phyloP scores from a whole-genome alignment of 2,888 invertebrate genomes.

The Drosophila robusta region DNA sequence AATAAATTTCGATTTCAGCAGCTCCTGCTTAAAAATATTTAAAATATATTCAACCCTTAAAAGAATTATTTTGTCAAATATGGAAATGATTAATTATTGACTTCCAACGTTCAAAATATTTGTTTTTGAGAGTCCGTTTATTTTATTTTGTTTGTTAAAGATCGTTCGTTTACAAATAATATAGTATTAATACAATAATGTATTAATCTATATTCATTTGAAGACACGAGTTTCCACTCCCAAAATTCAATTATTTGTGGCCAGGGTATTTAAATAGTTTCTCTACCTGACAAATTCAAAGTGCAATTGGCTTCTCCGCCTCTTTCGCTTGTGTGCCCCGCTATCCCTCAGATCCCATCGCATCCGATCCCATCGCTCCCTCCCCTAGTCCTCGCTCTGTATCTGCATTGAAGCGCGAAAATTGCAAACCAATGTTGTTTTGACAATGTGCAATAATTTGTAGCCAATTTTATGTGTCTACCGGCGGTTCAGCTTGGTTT shows the following conservation, averaged over 20 bases:
- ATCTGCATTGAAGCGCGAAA: slow-evolving; percentile 82
- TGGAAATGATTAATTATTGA: too few species aligned
- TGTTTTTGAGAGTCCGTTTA: too few species aligned
- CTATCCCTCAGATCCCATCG: slow-evolving; percentile 4
- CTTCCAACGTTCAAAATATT: too few species aligned
- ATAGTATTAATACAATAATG: too few species aligned
- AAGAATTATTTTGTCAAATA: too few species aligned
- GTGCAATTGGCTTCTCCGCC: slow-evolving; percentile 44
- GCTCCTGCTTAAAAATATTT: too few species aligned
- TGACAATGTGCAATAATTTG: slow-evolving; percentile 84
- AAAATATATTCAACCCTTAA: too few species aligned
- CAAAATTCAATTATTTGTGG: slow-evolving; percentile 19
- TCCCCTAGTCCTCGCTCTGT: slow-evolving; percentile 52
- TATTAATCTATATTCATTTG: too few species aligned
- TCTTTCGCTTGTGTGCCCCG: slow-evolving; percentile 10
- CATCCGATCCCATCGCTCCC: background rate
- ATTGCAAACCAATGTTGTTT: slow-evolving; percentile 84
- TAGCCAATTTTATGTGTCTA: slow-evolving; percentile 78
- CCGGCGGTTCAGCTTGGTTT: slow-evolving; percentile 72
- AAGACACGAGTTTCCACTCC: too few species aligned
- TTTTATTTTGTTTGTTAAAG: too few species aligned
- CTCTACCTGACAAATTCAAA: slow-evolving; percentile 28
- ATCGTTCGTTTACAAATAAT: too few species aligned
- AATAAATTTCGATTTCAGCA: too few species aligned
- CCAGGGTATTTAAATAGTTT: slow-evolving; percentile 42